phyloP scores from a whole-genome alignment of 2,113 vertebrate genomes.

The Antigone vipio region DNA sequence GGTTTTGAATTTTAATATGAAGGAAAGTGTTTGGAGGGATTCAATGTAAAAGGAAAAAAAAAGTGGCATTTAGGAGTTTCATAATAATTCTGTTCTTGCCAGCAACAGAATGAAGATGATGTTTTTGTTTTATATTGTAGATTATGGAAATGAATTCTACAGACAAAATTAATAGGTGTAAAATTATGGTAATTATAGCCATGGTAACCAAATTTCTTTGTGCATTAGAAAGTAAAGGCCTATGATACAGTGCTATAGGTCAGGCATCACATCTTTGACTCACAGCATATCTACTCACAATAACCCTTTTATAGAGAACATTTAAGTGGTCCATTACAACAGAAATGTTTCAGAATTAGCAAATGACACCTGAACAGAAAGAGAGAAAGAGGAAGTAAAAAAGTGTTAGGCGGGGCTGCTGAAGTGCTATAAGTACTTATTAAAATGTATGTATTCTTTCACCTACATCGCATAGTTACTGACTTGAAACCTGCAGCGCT shows the following conservation, averaged over 20 bases:
- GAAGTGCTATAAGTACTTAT: neutral
- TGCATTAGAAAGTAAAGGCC: conserved; percentile 43
- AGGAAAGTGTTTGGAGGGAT: conserved; percentile 29
- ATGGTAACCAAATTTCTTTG: conserved; percentile 68
- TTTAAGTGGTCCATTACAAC: conserved; percentile 31
- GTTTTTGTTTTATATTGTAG: conserved; percentile 69
- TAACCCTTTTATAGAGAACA: neutral
- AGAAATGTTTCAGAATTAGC: neutral
- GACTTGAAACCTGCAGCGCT: neutral
- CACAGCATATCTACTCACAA: conserved; percentile 6
- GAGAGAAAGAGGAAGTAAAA: neutral
- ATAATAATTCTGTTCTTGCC: conserved; percentile 54
- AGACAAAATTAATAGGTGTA: conserved; percentile 73
- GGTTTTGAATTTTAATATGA: conserved; percentile 75
- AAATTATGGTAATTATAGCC: conserved; percentile 77
- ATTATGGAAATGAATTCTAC: conserved; percentile 72
- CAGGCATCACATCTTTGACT: conserved; percentile 19
- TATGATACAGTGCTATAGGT: conserved; percentile 12
- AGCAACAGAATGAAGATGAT: conserved; percentile 40
- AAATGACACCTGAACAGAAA: neutral
- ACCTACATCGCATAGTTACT: neutral
- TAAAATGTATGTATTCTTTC: neutral
- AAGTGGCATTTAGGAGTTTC: conserved; percentile 48
- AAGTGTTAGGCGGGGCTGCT: neutral
- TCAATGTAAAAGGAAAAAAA: neutral